These are phyloP conservation scores for Tursiops truncatus DNA, from an alignment of 2,113 vertebrate genomes.

Conservation along the genomic window DNA sequence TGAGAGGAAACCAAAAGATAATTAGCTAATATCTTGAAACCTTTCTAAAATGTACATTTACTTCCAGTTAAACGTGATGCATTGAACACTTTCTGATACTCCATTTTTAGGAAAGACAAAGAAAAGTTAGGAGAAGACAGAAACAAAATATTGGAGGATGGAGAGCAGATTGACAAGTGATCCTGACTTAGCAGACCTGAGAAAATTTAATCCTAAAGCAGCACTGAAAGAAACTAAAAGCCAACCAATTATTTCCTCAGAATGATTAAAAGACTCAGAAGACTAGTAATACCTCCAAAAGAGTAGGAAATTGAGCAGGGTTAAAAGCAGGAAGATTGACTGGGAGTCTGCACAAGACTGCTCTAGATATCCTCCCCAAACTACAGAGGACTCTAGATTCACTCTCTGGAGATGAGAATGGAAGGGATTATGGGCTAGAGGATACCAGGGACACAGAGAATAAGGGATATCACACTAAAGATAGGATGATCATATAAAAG, in stretches of 20 bases:
- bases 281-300: neutral
- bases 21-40: conserved; percentile 23
- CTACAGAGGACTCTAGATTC: neutral
- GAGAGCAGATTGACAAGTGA: neutral
- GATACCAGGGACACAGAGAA: neutral
- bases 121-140: neutral
- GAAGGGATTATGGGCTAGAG: neutral
- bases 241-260: neutral
- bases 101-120: neutral
- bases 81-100: neutral
- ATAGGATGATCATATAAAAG: neutral
- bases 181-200: neutral
- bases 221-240: neutral
- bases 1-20: conserved; percentile 1
- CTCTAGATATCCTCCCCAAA: neutral
- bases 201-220: neutral
- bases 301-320: neutral
- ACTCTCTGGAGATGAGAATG: neutral
- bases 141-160: neutral
- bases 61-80: neutral
- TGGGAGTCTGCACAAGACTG: neutral
- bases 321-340: neutral
- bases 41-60: conserved; percentile 17
- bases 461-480: neutral
- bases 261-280: neutral